phyloP scores from a whole-genome alignment of 2,797 vertebrate genomes.

The Lepidocolaptes lacrymiger region DNA sequence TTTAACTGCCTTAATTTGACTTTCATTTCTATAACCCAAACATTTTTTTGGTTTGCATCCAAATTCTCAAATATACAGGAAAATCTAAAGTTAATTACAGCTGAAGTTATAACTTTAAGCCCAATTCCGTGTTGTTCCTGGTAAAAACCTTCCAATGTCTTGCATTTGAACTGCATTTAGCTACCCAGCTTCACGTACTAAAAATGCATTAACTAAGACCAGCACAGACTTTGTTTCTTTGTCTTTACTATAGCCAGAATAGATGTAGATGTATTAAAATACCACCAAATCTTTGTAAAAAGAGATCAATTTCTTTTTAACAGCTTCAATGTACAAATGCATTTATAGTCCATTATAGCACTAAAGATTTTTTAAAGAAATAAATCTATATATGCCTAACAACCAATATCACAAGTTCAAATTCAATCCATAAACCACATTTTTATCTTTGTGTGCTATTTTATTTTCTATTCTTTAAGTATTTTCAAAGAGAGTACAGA shows the following conservation, averaged over 20 bases:
- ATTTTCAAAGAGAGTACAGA: background rate
- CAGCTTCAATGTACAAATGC: slow-evolving; percentile 11
- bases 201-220: background rate
- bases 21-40: background rate
- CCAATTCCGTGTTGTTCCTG: background rate
- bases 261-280: slow-evolving; percentile 42
- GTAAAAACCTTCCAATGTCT: background rate
- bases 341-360: slow-evolving; percentile 5
- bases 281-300: background rate
- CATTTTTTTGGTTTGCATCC: background rate
- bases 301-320: slow-evolving; percentile 32
- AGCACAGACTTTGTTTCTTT: background rate
- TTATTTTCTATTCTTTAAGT: slow-evolving; percentile 27
- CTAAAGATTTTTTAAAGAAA: background rate
- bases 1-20: background rate
- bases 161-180: background rate
- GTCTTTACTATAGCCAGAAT: background rate
- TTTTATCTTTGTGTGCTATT: background rate
- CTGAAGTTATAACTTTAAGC: background rate
- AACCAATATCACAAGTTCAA: slow-evolving; percentile 17
- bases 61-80: background rate
- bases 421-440: slow-evolving; percentile 31
- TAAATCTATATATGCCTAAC: background rate
- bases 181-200: background rate
- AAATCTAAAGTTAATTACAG: background rate